A percentile compares a stretch with the other conserved stretches of the same genome.
phyloP scores from a whole-genome alignment of 2,888 invertebrate genomes.

The Notodonta ziczac region DNA sequence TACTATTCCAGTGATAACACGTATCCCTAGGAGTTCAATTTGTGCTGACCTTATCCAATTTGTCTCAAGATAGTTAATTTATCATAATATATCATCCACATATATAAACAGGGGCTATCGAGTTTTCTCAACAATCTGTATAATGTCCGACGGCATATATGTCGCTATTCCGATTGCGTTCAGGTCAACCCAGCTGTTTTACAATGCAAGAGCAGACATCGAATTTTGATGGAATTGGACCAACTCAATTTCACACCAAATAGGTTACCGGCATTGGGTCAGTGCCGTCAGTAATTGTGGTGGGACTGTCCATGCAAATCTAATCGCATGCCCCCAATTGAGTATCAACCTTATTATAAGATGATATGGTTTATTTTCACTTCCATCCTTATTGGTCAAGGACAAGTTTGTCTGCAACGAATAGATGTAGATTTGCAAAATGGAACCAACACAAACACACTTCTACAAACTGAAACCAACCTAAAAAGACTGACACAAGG shows the following conservation, averaged over 20 bases:
- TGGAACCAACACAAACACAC: no score
- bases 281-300: slow-evolving; percentile 66
- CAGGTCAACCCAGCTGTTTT: slow-evolving; percentile 46
- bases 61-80: slow-evolving; percentile 1
- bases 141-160: neutral
- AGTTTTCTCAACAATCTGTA: neutral
- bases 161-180: neutral
- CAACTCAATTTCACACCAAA: slow-evolving; percentile 80
- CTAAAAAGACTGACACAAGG: no score
- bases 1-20: neutral
- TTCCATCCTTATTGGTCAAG: slow-evolving; percentile 31
- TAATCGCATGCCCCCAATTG: slow-evolving; percentile 41
- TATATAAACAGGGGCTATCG: neutral
- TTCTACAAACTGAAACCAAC: no score
- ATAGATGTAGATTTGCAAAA: no score
- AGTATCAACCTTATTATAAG: slow-evolving; percentile 33
- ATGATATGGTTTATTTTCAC: slow-evolving; percentile 23
- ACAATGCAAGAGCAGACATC: slow-evolving; percentile 76
- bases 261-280: slow-evolving; percentile 77
- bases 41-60: slow-evolving; percentile 2
- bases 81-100: slow-evolving; percentile 3
- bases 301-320: slow-evolving; percentile 67
- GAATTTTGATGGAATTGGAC: slow-evolving; percentile 80
- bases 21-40: neutral
- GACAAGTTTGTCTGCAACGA: slow-evolving; percentile 14